Evolutionary conservation across 2,113 vertebrate species (phyloP), one percentile per base, ranked within the genome.

Genomic region (Tinamus guttatus): DNA sequence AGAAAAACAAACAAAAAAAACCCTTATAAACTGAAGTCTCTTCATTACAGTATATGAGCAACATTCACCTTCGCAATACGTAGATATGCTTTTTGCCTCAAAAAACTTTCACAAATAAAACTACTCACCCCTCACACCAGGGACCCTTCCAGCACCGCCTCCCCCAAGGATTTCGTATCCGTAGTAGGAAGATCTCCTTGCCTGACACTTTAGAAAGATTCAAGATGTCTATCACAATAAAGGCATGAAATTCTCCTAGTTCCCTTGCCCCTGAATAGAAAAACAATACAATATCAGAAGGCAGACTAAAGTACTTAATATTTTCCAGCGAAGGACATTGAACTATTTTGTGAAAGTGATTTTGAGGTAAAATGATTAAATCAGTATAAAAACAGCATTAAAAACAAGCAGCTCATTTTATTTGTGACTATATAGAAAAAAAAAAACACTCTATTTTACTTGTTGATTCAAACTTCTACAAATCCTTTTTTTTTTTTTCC

Each of bases 121-220:
- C 20, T 30, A 91, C 98, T 97, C 79, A 99, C 99, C 98, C 98
- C 67, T 98, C 98, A 89, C 96, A 97, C 99, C 99, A 99, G 67
- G 97, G 97, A 3, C 99, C 99, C 41, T 92, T 98, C 99, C 99
- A 99, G 93, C 98, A 98, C n/a, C 98, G 96, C 79, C 99, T 98
- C 30, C 99, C 99, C 99, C 99, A 99, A 11, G 99, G 99, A 92
- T 99, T 99, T 93, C 98, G 98, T 87, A 99, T 98, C 64, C 98
- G 97, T 14, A 99, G 97, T 10, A 99, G 97, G 59, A 98, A 97
- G 27, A 98, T 59, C 45, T 96, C 77, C 40, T 95, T 96, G 58
- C 98, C 98, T 1, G 96, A 94, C 68, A 21, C 75, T 12, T 91
- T 97, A 71, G 75, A 97, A 18, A 99, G 97, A 85, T 98, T 97